phyloP scores from a whole-genome alignment of 2,797 vertebrate genomes.

The Crenichthys baileyi region DNA sequence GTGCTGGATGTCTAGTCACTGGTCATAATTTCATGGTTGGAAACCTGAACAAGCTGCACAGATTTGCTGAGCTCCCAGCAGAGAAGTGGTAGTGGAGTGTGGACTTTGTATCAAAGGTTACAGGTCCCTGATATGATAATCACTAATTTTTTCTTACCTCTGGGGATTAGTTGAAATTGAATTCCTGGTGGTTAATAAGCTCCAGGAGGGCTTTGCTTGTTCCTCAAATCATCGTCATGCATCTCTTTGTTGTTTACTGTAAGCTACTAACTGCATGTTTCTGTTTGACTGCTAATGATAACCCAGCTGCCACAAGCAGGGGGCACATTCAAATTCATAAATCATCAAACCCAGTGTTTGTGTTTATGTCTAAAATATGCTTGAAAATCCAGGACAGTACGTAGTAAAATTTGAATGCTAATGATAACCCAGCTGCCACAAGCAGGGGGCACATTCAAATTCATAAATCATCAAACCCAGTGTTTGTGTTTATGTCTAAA shows the following conservation, averaged over 20 bases:
- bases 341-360: conserved; percentile 3
- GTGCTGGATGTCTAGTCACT: not conserved
- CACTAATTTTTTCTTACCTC: conserved; percentile 13
- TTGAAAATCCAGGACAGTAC: not conserved
- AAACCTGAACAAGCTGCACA: conserved; percentile 1
- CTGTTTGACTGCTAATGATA: conserved; percentile 13
- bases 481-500: not conserved
- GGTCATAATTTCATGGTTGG: conserved; percentile 22
- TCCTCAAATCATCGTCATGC: not conserved
- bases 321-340: conserved; percentile 14
- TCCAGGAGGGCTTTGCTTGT: not conserved
- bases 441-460: conserved; percentile 5
- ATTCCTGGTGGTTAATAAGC: conserved; percentile 10
- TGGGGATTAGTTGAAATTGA: conserved; percentile 14
- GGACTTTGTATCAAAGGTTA: conserved; percentile 1
- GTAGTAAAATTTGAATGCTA: too few species aligned
- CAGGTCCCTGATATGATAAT: not conserved
- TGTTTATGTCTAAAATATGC: not conserved
- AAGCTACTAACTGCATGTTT: not conserved
- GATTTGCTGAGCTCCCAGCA: conserved; percentile 1
- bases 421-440: conserved; percentile 8
- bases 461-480: conserved; percentile 3
- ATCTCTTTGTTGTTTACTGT: not conserved
- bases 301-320: not conserved
- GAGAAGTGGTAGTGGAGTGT: not conserved